phyloP scores from a whole-genome alignment of 53 echinoderm and acorn worm species.

The Echinometra lucunter region DNA sequence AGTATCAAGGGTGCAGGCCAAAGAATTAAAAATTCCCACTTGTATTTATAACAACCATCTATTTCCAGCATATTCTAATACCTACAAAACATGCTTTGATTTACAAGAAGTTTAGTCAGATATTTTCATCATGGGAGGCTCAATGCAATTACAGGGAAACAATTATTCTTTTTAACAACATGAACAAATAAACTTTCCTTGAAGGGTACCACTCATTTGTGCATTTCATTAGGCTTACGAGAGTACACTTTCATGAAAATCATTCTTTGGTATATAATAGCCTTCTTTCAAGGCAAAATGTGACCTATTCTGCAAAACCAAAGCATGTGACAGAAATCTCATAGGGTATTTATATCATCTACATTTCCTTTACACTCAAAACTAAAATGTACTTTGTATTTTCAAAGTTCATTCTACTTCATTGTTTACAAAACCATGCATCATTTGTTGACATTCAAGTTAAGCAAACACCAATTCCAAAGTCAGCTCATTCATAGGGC shows the following conservation, averaged over 20 bases:
- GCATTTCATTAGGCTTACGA: too few species aligned
- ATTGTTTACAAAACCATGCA: slow-evolving; percentile 1
- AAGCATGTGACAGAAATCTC: background rate
- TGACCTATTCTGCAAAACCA: too few species aligned
- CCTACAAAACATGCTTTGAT: background rate
- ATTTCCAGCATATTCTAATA: background rate
- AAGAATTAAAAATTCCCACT: background rate
- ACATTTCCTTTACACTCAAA: too few species aligned
- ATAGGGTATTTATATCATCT: background rate
- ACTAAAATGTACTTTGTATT: background rate
- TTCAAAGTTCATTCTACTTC: background rate
- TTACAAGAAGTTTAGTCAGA: too few species aligned
- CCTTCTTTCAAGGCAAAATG: too few species aligned
- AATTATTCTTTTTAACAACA: too few species aligned
- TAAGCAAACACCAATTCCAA: background rate
- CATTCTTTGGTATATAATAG: too few species aligned
- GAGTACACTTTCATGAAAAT: too few species aligned
- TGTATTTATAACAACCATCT: background rate
- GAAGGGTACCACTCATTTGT: too few species aligned
- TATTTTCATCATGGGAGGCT: too few species aligned
- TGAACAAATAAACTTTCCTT: too few species aligned
- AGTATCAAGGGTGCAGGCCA: background rate
- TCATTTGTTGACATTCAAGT: slow-evolving; percentile 25
- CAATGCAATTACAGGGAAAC: too few species aligned
- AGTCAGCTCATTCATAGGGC: slow-evolving; percentile 27